Base-by-base conservation (phyloP, 2,797 vertebrate species). In the Dicrostonyx torquatus region DNA sequence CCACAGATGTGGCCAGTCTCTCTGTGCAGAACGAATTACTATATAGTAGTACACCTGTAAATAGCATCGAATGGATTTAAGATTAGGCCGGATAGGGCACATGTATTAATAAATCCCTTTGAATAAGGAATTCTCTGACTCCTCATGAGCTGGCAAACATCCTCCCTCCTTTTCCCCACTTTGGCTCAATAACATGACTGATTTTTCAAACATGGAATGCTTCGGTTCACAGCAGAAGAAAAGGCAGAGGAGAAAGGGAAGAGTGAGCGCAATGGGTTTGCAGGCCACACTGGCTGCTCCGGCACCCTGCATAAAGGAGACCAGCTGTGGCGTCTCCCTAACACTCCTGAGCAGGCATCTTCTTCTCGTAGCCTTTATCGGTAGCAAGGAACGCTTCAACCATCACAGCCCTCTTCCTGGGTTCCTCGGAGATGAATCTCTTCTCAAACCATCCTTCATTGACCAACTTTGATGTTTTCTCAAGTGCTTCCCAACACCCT, bases 21-120 rank as follows among this genome's bases (percentile, higher is more conserved):
- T 68, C 78, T 62, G 43, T n/a, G 15, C 18, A 40, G 62, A 45
- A 77, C 77, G 72, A 89, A 85, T 80, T 29, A 4, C 73, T 76
- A 5, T 11, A 26, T 2, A 5, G 37, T 62, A 55, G 11, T 78
- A 24, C 14, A 89, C 14, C n/a, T 29, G 18, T 86, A 58, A 95
- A 88, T 43, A 94, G n/a, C 84, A 84, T 0, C 9, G 58, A 86
- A 66, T 0, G 0, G 77, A 85, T 94, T 92, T 78, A 53, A 53
- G 43, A 78, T 92, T 66, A 89, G 75, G 24, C 43, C 92, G 83
- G 34, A 91, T 55, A 79, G 22, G 1, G 60, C 40, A 50, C 29
- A 34, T 48, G 9, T 64, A 73, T 93, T 77, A 87, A 72, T 84
- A 94, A 90, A 84, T 94, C 83, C 37, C 64, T 84, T 88, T 89